Conservation (phyloP, 2,888 invertebrate genomes). For the Galeopsomyia nigrocyanea region DNA sequence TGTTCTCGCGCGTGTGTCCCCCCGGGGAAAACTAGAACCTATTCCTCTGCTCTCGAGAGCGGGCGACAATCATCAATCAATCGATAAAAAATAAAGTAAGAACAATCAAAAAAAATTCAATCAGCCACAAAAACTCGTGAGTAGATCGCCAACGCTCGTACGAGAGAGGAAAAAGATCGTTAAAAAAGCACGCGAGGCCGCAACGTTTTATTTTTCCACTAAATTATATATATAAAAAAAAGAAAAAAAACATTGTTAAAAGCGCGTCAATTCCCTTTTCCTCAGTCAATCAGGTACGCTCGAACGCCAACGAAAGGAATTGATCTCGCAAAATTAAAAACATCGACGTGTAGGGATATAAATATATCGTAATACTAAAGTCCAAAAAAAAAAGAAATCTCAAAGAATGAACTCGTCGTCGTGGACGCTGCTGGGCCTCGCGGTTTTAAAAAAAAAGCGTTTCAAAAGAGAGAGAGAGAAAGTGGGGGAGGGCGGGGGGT, state of each 20-base stretch:
- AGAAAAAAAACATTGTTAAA: constrained; percentile 33
- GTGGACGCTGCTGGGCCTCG: no score
- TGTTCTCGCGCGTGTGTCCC: constrained; percentile 44
- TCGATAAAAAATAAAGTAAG: not conserved
- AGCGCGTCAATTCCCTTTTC: constrained; percentile 42
- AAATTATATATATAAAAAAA: constrained; percentile 23
- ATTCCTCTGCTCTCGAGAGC: constrained; percentile 40
- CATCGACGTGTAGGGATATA: no score
- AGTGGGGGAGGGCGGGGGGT: no score
- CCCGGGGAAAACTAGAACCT: constrained; percentile 28
- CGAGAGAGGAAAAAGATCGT: constrained; percentile 43
- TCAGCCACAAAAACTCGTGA: not conserved
- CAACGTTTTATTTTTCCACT: not conserved
- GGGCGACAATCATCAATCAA: not conserved
- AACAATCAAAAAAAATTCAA: constrained; percentile 1
- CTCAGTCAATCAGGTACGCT: constrained; percentile 48
- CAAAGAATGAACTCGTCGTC: no score
- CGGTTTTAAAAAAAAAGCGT: no score
- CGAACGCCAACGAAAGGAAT: constrained; percentile 26
- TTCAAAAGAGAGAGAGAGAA: no score
- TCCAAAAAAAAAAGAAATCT: not conserved
- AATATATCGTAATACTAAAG: no score
- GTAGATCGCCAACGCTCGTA: constrained; percentile 15
- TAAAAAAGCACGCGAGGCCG: constrained; percentile 35
- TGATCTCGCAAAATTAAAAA: no score